These are phyloP conservation scores for Coluber constrictor DNA, from an alignment of 2,797 vertebrate genomes.

Conservation along the genomic window DNA sequence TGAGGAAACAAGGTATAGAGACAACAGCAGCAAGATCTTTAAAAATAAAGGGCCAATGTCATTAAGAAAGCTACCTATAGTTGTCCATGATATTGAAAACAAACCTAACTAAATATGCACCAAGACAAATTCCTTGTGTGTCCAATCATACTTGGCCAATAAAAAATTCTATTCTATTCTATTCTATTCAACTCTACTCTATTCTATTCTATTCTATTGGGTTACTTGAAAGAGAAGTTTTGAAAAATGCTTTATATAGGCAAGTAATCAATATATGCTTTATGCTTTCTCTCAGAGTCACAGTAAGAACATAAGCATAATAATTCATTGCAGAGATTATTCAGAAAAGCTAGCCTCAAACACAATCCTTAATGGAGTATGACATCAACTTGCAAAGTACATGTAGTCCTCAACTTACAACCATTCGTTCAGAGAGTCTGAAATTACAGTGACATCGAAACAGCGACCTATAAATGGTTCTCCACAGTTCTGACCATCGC, in stretches of 20 bases:
- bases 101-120: background rate
- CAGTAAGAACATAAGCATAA: conserved; percentile 40
- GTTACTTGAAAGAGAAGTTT: conserved; percentile 10
- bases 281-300: conserved; percentile 49
- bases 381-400: background rate
- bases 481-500: background rate
- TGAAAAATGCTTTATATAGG: conserved; percentile 53
- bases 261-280: conserved; percentile 50
- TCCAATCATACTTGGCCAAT: too few relatives aligned
- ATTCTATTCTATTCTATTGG: too few relatives aligned
- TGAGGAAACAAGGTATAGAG: conserved; percentile 8
- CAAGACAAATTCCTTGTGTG: too few relatives aligned
- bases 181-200: too few relatives aligned
- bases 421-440: background rate
- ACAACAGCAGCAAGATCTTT: background rate
- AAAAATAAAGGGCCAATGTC: background rate
- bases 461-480: background rate
- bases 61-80: conserved; percentile 14
- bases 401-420: background rate
- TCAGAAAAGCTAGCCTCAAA: background rate
- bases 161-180: too few relatives aligned
- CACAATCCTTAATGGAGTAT: background rate
- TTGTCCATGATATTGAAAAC: conserved; percentile 1
- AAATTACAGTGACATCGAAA: background rate
- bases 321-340: conserved; percentile 6